Conservation (phyloP, 2,888 invertebrate species). For the Trimorus sp. region DNA sequence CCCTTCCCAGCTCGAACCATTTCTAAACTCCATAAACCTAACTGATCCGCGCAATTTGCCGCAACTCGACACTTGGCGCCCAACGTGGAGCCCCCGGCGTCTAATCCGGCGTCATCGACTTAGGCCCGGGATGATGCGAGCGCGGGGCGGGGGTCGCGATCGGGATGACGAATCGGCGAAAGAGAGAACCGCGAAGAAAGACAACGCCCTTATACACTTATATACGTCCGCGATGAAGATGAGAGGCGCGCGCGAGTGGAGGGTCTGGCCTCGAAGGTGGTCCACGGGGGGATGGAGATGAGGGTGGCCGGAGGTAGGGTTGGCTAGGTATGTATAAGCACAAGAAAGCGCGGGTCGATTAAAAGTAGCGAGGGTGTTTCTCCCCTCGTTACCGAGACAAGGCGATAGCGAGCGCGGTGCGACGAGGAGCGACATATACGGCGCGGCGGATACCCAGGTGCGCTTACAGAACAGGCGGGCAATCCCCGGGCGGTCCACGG, state of each 20-base stretch:
- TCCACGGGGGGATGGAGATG: conserved; percentile 69
- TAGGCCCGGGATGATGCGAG: background rate
- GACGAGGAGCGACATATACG: conserved; percentile 66
- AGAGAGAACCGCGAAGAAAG: conserved; percentile 72
- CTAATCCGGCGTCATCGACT: no score
- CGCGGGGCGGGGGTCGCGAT: conserved; percentile 26
- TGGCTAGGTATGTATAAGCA: conserved; percentile 81
- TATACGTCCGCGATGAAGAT: conserved; percentile 73
- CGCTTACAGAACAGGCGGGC: conserved; percentile 70
- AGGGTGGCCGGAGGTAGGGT: conserved; percentile 71
- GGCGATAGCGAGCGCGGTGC: conserved; percentile 68
- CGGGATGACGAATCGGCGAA: conserved; percentile 65
- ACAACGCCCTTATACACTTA: conserved; percentile 80
- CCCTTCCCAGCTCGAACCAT: no score
- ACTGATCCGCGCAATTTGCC: no score
- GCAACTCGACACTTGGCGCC: background rate
- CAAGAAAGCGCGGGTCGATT: conserved; percentile 82
- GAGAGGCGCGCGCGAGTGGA: conserved; percentile 62
- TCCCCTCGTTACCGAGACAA: conserved; percentile 81
- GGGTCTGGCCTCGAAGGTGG: conserved; percentile 69
- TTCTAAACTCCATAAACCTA: no score
- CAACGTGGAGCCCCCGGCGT: no score
- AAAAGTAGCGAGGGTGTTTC: conserved; percentile 82
- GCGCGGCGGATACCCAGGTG: conserved; percentile 64
- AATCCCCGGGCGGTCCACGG: conserved; percentile 67